phyloP scores from a whole-genome alignment of 37 sponge, comb jelly and placozoan genomes.

The Agelas oroides region DNA sequence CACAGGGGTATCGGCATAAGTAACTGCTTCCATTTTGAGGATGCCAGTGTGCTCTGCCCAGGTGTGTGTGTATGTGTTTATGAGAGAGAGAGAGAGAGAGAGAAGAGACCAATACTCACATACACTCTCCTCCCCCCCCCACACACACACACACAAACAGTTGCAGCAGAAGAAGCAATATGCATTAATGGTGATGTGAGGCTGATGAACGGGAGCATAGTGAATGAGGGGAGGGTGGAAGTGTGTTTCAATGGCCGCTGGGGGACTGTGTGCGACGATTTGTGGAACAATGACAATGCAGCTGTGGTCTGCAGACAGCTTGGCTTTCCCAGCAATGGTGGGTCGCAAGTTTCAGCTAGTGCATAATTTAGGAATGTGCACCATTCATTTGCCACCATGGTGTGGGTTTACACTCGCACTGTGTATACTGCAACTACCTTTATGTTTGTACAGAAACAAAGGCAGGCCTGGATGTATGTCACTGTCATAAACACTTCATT shows the following conservation, averaged over 20 bases:
- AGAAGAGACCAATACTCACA: too few species aligned
- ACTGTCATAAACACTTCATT: too few species aligned
- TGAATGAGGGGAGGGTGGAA: conserved; percentile 50
- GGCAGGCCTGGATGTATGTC: too few species aligned
- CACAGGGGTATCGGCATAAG: neutral
- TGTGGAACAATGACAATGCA: conserved; percentile 26
- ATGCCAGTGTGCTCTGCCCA: conserved; percentile 36
- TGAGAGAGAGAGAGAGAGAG: neutral
- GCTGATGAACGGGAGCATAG: conserved; percentile 15
- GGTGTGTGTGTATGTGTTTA: neutral
- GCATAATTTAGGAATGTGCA: neutral
- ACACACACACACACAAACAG: too few species aligned
- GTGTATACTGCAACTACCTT: too few species aligned
- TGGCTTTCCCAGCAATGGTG: conserved; percentile 22
- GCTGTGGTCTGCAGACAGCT: conserved; percentile 43
- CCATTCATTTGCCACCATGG: too few species aligned
- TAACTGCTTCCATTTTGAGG: conserved; percentile 38
- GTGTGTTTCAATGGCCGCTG: conserved; percentile 29
- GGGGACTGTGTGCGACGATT: conserved; percentile 38
- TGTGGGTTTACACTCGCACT: too few species aligned
- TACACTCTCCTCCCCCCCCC: too few species aligned
- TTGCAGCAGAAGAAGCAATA: too few species aligned
- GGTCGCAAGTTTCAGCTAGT: too few species aligned
- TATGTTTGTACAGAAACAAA: too few species aligned
- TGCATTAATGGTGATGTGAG: conserved; percentile 36